Evolutionary conservation across 2,113 vertebrate genomes (phyloP), one percentile per base, ranked within the genome.

Genomic region (Cisticola juncidis): DNA sequence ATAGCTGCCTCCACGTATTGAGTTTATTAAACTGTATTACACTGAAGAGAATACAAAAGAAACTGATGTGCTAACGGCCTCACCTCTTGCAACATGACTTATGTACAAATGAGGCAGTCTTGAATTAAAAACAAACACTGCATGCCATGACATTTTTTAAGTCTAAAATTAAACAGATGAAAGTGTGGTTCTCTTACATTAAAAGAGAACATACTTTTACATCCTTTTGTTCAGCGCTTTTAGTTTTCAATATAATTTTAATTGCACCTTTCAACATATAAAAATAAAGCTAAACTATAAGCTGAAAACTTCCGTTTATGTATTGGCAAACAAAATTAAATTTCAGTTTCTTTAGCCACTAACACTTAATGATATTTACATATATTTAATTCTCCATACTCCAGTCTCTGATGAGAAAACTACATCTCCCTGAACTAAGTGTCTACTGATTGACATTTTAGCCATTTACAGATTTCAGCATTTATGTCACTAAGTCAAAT

Each of bases 271-370:
- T 86, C 58, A 91, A 81, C 60, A 74, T 94, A 94, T 33, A 96
- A 97, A 92, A 96, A 93, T 94, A 96, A 96, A 95, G 45, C 71
- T 85, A 61, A 93, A 24, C 22, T 86, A 93, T 66, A 88, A 36
- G 68, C 58, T 58, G 47, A 77, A 74, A 85, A 35, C 8, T 29
- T 72, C 53, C 29, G 58, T 35, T 86, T 54, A 95, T 24, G 58
- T 53, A 73, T 36, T 57, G 80, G 68, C 25, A 72, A 92, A 77
- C 19, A 70, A 90, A 91, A 72, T 73, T 69, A 80, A 76, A 58
- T 48, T 86, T 91, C 90, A 81, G 68, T 86, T 38, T 92, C 48
- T 68, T 79, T 35, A 93, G 44, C 29, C 51, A 88, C 45, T 62
- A 92, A 80, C 33, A 82, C n/a, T 33, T 44, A 61, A 86, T 2